Evolutionary conservation across 2,797 vertebrate genomes (phyloP).

Genomic region (Centroberyx gerrardi): DNA sequence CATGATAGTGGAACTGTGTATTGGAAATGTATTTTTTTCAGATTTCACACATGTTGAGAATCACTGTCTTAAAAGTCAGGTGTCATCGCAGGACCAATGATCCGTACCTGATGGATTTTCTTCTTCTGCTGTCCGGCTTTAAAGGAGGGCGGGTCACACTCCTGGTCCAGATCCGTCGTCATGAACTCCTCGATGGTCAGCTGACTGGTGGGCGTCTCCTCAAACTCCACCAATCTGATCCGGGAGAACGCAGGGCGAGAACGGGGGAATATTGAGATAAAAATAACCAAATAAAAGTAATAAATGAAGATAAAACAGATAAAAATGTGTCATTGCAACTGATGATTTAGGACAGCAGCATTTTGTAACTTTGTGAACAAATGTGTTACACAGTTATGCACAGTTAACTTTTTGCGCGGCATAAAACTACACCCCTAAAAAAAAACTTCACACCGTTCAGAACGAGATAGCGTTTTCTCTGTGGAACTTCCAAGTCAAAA

Average conservation of each 20-base stretch:
- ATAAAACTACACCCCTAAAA: too few species aligned
- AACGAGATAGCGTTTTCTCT: too few species aligned
- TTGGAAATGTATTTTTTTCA: background rate
- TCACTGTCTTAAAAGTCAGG: too few species aligned
- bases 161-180: conserved; percentile 93
- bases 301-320: background rate
- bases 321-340: background rate
- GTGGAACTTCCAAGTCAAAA: background rate
- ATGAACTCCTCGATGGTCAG: conserved; percentile 98
- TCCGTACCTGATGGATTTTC: conserved; percentile 87
- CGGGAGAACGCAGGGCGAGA: background rate
- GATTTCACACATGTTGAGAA: background rate
- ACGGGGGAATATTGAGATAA: background rate
- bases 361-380: too few species aligned
- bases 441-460: too few species aligned
- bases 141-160: conserved; percentile 96
- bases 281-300: background rate
- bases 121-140: conserved; percentile 91
- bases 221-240: conserved; percentile 93
- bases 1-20: too few species aligned
- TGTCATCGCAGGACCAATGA: background rate
- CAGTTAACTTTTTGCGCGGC: too few species aligned
- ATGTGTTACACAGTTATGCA: too few species aligned
- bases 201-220: conserved; percentile 96
- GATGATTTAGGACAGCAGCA: too few species aligned